These are phyloP conservation scores for Rhinopomastus cyanomelas DNA, from an alignment of 2,113 vertebrate species.

Conservation along the genomic window DNA sequence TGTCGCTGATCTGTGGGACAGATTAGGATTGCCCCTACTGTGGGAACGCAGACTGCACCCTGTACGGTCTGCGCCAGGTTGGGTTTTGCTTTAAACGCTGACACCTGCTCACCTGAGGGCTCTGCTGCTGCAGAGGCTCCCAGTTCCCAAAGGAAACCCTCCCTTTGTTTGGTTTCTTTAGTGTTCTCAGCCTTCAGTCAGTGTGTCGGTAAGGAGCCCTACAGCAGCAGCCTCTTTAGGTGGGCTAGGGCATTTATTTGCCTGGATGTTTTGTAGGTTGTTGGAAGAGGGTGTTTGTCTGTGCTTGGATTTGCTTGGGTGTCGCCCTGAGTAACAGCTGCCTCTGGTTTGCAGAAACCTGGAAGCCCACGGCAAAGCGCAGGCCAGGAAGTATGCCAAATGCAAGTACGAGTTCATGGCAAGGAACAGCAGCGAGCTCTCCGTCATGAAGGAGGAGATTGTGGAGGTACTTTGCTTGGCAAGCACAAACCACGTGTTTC, in stretches of 20 bases:
- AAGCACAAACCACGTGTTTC: neutral
- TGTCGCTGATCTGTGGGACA: neutral
- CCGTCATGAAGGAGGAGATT: slow-evolving; percentile 89
- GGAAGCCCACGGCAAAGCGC: slow-evolving; percentile 73
- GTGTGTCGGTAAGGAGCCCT: neutral
- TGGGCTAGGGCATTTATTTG: neutral
- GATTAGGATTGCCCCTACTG: neutral
- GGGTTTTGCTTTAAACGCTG: neutral
- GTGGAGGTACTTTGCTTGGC: slow-evolving; percentile 83
- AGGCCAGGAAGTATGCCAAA: slow-evolving; percentile 86
- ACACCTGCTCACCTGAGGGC: neutral
- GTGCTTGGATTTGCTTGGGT: neutral
- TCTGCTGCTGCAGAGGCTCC: neutral
- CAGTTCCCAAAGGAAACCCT: neutral
- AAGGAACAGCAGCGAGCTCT: slow-evolving; percentile 92
- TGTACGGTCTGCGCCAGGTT: neutral
- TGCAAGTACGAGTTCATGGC: slow-evolving; percentile 94
- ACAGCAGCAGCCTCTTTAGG: neutral
- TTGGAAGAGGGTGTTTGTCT: neutral
- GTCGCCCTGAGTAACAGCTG: neutral
- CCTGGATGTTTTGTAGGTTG: neutral
- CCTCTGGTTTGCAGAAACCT: slow-evolving; percentile 76
- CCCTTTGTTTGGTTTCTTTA: neutral
- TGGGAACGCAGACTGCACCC: neutral
- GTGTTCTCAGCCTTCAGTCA: neutral